These are phyloP conservation scores for Blennius ocellaris DNA, from an alignment of 2,113 vertebrate genomes.

Conservation along the genomic window DNA sequence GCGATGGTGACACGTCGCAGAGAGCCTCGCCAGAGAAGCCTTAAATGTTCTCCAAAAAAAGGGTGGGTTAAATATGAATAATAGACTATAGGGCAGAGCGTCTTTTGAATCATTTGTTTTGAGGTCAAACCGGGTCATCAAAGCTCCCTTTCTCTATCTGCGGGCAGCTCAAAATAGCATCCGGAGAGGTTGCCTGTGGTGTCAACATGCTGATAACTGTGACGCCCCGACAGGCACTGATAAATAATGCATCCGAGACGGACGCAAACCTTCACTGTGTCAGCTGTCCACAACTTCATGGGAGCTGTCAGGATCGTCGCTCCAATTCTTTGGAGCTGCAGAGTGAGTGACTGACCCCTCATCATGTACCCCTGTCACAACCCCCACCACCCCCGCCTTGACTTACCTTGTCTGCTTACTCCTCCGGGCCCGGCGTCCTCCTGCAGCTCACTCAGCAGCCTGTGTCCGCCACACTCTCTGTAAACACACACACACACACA, in stretches of 20 bases:
- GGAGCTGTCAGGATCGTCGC: not conserved
- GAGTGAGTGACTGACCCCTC: not conserved
- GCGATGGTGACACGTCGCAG: not conserved
- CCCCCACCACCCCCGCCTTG: not conserved
- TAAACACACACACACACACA: too few species aligned
- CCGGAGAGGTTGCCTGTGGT: constrained; percentile 32
- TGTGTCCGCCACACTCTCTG: constrained; percentile 39
- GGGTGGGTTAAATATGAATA: too few species aligned
- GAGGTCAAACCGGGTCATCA: not conserved
- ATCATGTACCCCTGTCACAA: not conserved
- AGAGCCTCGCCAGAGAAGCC: not conserved
- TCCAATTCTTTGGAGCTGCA: not conserved
- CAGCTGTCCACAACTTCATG: constrained; percentile 8
- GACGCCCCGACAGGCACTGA: constrained; percentile 22
- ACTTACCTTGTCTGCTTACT: constrained; percentile 68
- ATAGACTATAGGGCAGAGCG: too few species aligned
- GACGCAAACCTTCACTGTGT: constrained; percentile 16
- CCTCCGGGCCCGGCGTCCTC: constrained; percentile 51
- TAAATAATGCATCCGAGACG: constrained; percentile 35
- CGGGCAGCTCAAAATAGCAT: constrained; percentile 34
- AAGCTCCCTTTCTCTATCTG: constrained; percentile 22
- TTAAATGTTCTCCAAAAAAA: not conserved
- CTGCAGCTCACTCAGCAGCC: constrained; percentile 64
- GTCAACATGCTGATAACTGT: constrained; percentile 38
- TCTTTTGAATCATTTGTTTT: too few species aligned